phyloP scores from a whole-genome alignment of 2,113 vertebrate genomes.

The Nothobranchius kuhntae region DNA sequence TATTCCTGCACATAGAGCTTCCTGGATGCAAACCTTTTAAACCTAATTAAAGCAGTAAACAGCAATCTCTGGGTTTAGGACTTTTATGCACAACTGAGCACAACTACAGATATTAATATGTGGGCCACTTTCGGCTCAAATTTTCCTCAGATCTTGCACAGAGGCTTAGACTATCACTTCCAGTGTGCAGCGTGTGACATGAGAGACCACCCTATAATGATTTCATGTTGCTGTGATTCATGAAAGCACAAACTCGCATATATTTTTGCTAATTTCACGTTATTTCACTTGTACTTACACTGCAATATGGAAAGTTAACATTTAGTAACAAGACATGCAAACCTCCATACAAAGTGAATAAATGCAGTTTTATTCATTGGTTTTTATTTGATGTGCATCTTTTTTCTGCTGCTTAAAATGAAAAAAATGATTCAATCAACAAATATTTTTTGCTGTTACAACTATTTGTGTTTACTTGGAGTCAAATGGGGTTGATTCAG shows the following conservation, averaged over 20 bases:
- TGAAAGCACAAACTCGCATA: neutral
- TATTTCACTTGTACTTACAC: neutral
- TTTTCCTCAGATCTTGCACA: neutral
- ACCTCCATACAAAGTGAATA: neutral
- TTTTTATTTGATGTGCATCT: conserved; percentile 30
- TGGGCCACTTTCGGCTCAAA: neutral
- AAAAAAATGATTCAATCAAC: conserved; percentile 26
- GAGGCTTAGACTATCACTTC: neutral
- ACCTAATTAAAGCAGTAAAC: neutral
- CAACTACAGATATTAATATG: neutral
- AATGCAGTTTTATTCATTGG: conserved; percentile 15
- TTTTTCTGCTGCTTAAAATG: conserved; percentile 7
- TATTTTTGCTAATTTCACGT: neutral
- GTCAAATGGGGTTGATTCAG: conserved; percentile 3
- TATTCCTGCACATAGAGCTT: neutral
- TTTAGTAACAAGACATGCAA: no score
- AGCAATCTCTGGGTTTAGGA: neutral
- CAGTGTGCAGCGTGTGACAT: neutral
- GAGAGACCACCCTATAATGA: neutral
- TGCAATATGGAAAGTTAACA: no score
- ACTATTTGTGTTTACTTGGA: conserved; percentile 17
- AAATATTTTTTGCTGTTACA: conserved; percentile 5
- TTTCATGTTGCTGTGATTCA: neutral
- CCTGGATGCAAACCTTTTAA: neutral
- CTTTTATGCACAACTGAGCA: neutral